Evolutionary conservation across 2,113 vertebrate genomes (phyloP).

Genomic region (Tragelaphus buxtoni): DNA sequence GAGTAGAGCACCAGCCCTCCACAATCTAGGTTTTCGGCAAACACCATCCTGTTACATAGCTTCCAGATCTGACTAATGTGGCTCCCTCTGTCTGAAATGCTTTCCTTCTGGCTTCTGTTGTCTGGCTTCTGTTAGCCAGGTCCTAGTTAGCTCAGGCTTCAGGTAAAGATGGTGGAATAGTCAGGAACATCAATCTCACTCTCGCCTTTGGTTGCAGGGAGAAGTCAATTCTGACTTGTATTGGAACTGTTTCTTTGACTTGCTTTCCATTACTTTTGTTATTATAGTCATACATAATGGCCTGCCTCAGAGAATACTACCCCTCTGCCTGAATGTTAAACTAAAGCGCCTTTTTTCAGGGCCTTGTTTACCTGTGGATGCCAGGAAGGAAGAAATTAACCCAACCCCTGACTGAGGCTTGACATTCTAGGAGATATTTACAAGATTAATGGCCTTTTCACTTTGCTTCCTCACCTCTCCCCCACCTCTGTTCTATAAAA

Average conservation of each 20-base stretch:
- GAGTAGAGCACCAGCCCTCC: neutral
- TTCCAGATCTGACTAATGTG: neutral
- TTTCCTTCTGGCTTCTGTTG: neutral
- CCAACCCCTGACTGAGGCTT: neutral
- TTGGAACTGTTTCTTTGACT: neutral
- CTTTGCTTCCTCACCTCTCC: neutral
- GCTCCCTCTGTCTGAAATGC: neutral
- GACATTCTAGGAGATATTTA: neutral
- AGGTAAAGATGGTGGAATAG: neutral
- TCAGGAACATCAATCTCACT: neutral
- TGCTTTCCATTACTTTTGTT: neutral
- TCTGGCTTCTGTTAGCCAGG: neutral
- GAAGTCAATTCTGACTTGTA: neutral
- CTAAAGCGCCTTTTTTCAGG: neutral
- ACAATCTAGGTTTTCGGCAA: neutral
- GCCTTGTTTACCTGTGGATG: neutral
- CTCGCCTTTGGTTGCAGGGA: neutral
- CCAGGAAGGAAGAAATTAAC: neutral
- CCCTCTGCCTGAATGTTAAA: neutral
- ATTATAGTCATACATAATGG: neutral
- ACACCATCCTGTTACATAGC: neutral
- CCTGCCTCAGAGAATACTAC: neutral
- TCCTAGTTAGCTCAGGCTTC: neutral
- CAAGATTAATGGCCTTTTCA: neutral
- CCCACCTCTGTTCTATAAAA: neutral